Percentiles rank a stretch among this genome's conserved stretches.
Evolutionary conservation across 2,797 vertebrate genomes (phyloP).

Genomic region (Anisognathus igniventris): DNA sequence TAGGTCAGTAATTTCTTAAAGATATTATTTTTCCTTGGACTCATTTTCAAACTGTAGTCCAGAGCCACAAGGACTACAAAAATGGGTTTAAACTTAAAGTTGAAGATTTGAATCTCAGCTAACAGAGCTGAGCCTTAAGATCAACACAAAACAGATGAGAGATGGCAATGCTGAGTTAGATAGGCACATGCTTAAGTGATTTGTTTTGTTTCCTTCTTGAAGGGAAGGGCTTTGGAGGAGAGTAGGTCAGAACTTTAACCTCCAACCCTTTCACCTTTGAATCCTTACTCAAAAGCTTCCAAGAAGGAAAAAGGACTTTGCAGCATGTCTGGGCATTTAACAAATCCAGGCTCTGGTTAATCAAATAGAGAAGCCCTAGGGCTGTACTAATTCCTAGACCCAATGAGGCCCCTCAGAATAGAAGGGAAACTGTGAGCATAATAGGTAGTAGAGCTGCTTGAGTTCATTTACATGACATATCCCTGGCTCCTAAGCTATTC

Average conservation of each 20-base stretch:
- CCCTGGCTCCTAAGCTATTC: not conserved
- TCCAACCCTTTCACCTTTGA: slow-evolving; percentile 60
- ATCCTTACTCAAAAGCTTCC: slow-evolving; percentile 52
- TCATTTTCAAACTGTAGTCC: not conserved
- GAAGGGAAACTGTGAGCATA: slow-evolving; percentile 30
- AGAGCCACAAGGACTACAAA: not conserved
- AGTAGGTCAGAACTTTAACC: slow-evolving; percentile 53
- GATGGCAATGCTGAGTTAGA: not conserved
- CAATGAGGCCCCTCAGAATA: slow-evolving; percentile 16
- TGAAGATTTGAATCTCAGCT: not conserved
- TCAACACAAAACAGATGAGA: slow-evolving; percentile 32
- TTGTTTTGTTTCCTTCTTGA: slow-evolving; percentile 42
- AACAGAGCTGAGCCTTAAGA: not conserved
- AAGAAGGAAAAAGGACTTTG: slow-evolving; percentile 43
- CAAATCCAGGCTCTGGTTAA: slow-evolving; percentile 48
- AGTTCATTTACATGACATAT: slow-evolving; percentile 47
- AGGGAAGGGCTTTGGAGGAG: not conserved
- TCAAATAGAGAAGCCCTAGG: slow-evolving; percentile 45
- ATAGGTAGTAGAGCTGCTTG: slow-evolving; percentile 25
- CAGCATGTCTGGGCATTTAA: slow-evolving; percentile 36
- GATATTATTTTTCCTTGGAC: not conserved
- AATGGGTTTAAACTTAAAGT: not conserved
- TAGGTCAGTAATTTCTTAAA: not conserved
- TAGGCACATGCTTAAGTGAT: slow-evolving; percentile 35
- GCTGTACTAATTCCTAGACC: slow-evolving; percentile 50